These are phyloP conservation scores for Heterochromis multidens DNA, from an alignment of 2,113 vertebrate genomes.

Conservation along the genomic window DNA sequence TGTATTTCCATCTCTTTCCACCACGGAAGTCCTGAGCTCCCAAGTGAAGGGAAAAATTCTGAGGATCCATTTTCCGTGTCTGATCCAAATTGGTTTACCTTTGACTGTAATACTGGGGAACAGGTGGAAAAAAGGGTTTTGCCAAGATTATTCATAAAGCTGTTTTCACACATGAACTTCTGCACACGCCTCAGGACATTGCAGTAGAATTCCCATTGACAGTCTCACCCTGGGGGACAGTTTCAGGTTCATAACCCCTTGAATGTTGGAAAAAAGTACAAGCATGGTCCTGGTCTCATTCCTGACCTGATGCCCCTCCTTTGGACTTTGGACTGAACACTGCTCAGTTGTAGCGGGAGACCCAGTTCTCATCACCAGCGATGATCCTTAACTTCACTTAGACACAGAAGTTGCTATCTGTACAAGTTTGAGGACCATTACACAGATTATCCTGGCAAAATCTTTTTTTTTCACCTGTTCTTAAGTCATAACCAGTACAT, in stretches of 20 bases:
- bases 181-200: neutral
- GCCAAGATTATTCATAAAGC: neutral
- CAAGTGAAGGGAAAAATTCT: neutral
- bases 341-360: neutral
- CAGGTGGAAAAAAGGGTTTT: neutral
- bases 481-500: neutral
- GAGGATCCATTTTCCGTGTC: neutral
- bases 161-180: neutral
- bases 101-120: neutral
- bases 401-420: neutral
- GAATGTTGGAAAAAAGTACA: neutral
- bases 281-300: neutral
- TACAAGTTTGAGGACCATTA: neutral
- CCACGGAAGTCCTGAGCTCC: neutral
- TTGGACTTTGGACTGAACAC: neutral
- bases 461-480: neutral
- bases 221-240: neutral
- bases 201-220: rapidly evolving
- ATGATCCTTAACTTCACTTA: neutral
- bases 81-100: neutral
- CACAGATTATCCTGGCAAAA: neutral
- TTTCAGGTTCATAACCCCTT: neutral
- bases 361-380: neutral
- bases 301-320: neutral
- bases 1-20: neutral